Evolutionary conservation across 2,113 vertebrate genomes (phyloP).

Genomic region (Manacus vitellinus): DNA sequence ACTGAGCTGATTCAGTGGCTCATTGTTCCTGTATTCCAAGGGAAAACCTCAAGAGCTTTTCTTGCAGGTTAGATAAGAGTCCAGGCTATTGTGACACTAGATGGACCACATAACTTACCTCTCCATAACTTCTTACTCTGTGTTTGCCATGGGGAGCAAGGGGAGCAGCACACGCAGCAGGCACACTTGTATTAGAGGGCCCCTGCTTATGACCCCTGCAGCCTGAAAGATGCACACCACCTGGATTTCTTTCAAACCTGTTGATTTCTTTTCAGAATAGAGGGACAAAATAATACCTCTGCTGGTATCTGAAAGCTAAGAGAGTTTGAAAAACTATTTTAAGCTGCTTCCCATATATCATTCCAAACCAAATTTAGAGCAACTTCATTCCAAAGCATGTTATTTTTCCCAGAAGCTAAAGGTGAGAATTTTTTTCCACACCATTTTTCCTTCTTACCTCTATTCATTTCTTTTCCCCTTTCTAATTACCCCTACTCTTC

Average conservation of each 20-base stretch:
- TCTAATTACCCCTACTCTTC: background rate
- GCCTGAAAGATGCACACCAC: background rate
- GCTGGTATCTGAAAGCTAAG: background rate
- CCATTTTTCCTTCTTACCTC: background rate
- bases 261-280: background rate
- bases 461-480: background rate
- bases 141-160: background rate
- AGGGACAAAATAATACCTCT: background rate
- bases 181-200: rapidly evolving
- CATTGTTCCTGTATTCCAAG: background rate
- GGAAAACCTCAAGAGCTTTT: background rate
- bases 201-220: background rate
- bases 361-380: background rate
- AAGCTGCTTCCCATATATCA: background rate
- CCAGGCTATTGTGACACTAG: background rate
- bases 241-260: background rate
- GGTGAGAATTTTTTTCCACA: background rate
- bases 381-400: background rate
- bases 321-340: background rate
- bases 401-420: background rate
- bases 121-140: background rate
- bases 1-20: background rate
- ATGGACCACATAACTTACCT: background rate
- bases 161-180: rapidly evolving
- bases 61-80: background rate